Conservation (phyloP, 2,113 vertebrate genomes). For the Otus sunia region DNA sequence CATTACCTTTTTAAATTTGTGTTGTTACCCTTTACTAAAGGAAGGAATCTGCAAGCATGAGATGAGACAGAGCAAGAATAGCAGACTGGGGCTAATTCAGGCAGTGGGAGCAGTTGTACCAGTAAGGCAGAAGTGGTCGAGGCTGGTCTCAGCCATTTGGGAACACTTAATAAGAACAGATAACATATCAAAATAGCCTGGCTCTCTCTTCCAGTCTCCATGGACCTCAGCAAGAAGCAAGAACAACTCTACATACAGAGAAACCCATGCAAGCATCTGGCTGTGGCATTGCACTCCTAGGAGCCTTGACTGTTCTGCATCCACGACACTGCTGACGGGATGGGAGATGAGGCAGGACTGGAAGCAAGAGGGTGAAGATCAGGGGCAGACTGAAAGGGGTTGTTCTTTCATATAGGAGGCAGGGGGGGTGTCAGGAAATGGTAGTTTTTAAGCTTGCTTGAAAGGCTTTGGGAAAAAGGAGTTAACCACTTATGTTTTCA, state of each 20-base stretch:
- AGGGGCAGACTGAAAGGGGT: background rate
- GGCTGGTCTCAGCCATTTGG: background rate
- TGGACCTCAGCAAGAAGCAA: background rate
- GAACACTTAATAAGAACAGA: background rate
- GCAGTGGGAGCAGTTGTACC: background rate
- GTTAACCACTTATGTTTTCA: background rate
- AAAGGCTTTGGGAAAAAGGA: background rate
- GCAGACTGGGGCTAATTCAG: background rate
- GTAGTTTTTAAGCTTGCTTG: background rate
- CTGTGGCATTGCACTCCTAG: background rate
- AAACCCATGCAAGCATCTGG: background rate
- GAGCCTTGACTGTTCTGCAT: background rate
- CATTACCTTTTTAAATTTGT: background rate
- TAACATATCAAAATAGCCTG: background rate
- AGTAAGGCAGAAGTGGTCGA: background rate
- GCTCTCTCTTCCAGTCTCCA: background rate
- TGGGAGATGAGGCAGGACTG: background rate
- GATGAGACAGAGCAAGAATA: background rate
- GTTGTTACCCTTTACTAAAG: background rate
- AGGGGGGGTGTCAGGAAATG: background rate
- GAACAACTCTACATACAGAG: background rate
- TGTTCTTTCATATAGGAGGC: background rate
- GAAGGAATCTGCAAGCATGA: background rate
- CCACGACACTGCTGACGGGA: background rate
- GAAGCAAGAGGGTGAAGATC: background rate